These are phyloP conservation scores for Pipa parva DNA, from an alignment of 2,113 vertebrate species.

Conservation along the genomic window DNA sequence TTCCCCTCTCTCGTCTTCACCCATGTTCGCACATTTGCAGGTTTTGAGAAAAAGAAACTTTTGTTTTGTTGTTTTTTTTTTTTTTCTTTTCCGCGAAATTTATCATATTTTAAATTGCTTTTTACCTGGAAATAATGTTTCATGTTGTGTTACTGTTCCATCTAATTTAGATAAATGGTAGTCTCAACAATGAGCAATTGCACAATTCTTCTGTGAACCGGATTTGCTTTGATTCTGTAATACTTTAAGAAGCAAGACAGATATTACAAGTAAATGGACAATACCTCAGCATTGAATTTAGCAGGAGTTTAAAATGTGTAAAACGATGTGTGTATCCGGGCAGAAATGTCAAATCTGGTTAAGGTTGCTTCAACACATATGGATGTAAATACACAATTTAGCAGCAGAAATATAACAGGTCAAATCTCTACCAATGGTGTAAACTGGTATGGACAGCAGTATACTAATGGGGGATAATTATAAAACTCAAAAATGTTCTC, in stretches of 20 bases:
- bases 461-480: too few species aligned
- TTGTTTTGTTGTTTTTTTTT: too few species aligned
- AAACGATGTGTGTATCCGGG: too few species aligned
- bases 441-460: too few species aligned
- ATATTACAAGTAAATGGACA: background rate
- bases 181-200: constrained; percentile 12
- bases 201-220: background rate
- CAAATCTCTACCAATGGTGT: too few species aligned
- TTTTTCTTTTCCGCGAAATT: constrained; percentile 11
- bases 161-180: constrained; percentile 31
- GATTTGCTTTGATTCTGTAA: background rate
- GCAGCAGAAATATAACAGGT: too few species aligned
- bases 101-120: background rate
- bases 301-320: too few species aligned
- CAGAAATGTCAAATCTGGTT: too few species aligned
- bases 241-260: background rate
- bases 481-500: too few species aligned
- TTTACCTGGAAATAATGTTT: constrained; percentile 31
- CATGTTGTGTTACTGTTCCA: background rate
- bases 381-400: too few species aligned
- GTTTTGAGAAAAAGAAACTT: background rate
- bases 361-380: too few species aligned
- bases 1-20: background rate
- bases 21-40: background rate
- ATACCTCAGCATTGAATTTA: too few species aligned